Percentiles rank a stretch among this genome's conserved stretches.
phyloP scores from a whole-genome alignment of 2,113 vertebrate genomes.

The Oceanodroma tethys region DNA sequence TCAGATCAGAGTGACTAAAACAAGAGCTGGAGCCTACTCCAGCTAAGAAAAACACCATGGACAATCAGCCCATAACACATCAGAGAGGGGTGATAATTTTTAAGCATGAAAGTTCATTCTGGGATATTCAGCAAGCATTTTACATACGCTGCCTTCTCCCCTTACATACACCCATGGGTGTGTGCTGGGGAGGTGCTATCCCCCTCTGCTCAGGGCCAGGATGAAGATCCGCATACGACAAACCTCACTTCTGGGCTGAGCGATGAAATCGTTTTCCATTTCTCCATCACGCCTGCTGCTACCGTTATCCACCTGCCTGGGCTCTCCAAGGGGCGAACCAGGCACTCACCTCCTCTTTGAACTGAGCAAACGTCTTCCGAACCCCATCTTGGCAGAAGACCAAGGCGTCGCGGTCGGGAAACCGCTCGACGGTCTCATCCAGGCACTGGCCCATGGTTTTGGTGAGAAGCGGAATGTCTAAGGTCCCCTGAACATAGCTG shows the following conservation, averaged over 20 bases:
- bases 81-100: background rate
- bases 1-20: background rate
- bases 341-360: constrained; percentile 84
- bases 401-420: constrained; percentile 80
- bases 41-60: background rate
- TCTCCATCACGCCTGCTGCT: background rate
- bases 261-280: rapidly evolving
- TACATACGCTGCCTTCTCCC: rapidly evolving
- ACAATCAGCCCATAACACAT: background rate
- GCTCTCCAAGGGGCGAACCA: background rate
- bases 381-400: constrained; percentile 73
- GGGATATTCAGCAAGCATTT: background rate
- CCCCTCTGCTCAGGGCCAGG: background rate
- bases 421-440: constrained; percentile 57
- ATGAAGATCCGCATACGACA: rapidly evolving
- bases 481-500: constrained; percentile 83
- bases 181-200: rapidly evolving
- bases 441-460: constrained; percentile 78
- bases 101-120: background rate
- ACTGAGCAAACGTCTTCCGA: constrained; percentile 83
- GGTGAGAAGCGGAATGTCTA: constrained; percentile 42
- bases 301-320: rapidly evolving
- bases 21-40: background rate
- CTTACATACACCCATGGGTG: rapidly evolving
- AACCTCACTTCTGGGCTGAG: background rate